Conservation (phyloP, 2,888 invertebrate species). For the Epinotia bilunana region DNA sequence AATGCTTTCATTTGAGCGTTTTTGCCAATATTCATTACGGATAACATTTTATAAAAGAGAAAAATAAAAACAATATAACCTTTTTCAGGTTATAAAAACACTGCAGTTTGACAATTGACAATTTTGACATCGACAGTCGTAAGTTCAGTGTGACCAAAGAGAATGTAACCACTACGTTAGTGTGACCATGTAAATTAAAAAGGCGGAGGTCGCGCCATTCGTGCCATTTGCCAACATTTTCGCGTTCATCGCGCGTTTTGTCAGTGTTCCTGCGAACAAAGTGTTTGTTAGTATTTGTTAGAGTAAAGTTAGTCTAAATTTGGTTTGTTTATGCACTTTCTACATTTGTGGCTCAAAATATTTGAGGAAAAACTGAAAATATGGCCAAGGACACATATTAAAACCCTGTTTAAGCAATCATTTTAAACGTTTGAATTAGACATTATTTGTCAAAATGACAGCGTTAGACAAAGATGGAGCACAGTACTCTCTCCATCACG, state of each 20-base stretch:
- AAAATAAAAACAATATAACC: slow-evolving; percentile 20
- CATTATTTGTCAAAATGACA: slow-evolving; percentile 50
- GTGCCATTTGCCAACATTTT: no score
- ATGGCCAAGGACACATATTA: no score
- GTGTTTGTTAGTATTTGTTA: no score
- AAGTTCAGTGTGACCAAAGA: slow-evolving; percentile 1
- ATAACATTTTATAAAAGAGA: slow-evolving; percentile 61
- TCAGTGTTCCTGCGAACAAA: no score
- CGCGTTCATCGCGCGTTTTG: no score
- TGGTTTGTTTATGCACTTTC: no score
- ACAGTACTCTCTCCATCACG: slow-evolving; percentile 52
- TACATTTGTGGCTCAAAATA: no score
- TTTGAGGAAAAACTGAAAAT: no score
- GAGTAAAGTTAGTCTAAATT: no score
- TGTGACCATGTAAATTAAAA: neutral
- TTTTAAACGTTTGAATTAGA: neutral
- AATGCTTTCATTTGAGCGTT: slow-evolving; percentile 54
- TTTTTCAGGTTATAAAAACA: slow-evolving; percentile 47
- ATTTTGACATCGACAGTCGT: slow-evolving; percentile 11
- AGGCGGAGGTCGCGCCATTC: neutral
- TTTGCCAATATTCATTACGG: slow-evolving; percentile 60
- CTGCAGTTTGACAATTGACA: neutral
- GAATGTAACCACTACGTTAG: no score
- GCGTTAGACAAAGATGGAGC: slow-evolving; percentile 43
- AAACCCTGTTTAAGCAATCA: slow-evolving; percentile 15